A percentile compares a stretch with the other conserved stretches of the same genome.
phyloP scores from a whole-genome alignment of 2,888 invertebrate genomes.

The Meghimatium bilineatum region DNA sequence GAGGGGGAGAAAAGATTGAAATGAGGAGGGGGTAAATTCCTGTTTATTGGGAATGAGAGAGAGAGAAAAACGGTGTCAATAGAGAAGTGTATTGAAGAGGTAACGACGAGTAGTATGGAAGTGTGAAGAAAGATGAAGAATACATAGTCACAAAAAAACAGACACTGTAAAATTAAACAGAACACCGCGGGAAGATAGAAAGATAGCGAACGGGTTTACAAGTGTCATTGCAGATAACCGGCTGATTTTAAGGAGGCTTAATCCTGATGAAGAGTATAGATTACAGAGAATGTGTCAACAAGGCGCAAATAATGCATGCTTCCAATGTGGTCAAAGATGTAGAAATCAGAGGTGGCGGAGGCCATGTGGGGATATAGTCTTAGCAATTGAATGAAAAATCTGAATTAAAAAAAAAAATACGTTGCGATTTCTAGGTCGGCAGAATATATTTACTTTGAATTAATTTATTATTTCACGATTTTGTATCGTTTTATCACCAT shows the following conservation, averaged over 20 bases:
- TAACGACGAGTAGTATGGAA: constrained; percentile 1
- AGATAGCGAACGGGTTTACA: constrained; percentile 22
- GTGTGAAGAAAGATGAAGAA: background rate
- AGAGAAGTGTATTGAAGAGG: background rate
- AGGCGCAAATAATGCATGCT: background rate
- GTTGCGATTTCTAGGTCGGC: no score
- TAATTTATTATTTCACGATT: no score
- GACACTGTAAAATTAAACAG: constrained; percentile 11
- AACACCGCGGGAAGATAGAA: constrained; percentile 5
- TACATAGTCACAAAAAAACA: background rate
- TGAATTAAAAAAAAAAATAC: background rate
- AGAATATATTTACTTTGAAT: no score
- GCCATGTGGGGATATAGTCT: background rate
- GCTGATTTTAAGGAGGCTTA: background rate
- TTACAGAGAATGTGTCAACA: constrained; percentile 17
- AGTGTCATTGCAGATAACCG: background rate
- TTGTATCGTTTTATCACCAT: no score
- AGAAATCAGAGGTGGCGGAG: background rate
- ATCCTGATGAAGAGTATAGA: constrained; percentile 12
- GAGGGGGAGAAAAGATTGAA: constrained; percentile 18
- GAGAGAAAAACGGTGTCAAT: constrained; percentile 1
- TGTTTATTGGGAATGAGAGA: constrained; percentile 16
- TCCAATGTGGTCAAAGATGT: background rate
- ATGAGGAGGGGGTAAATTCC: background rate
- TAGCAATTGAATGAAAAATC: background rate